These are phyloP conservation scores for Labeo calbasu DNA, from an alignment of 2,797 vertebrate genomes.

Conservation along the genomic window DNA sequence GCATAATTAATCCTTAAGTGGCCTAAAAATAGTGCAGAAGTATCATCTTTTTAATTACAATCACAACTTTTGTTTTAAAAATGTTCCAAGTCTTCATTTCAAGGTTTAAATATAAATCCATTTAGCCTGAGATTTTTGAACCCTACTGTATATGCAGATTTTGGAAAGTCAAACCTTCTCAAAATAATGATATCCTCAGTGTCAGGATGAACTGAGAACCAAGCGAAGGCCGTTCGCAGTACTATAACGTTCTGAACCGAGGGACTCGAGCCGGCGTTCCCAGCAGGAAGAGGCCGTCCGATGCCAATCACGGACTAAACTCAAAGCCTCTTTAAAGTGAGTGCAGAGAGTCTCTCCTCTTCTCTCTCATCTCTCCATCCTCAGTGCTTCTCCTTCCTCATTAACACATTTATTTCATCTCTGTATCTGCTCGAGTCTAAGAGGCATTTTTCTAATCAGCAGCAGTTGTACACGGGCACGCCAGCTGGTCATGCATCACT, in stretches of 20 bases:
- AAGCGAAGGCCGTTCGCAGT: not conserved
- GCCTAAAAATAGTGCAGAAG: not conserved
- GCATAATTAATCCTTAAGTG: not conserved
- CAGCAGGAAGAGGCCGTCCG: slow-evolving; percentile 20
- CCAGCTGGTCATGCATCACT: slow-evolving; percentile 51
- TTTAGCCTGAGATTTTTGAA: not conserved
- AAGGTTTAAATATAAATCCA: not conserved
- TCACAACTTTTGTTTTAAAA: not conserved
- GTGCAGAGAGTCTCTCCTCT: slow-evolving; percentile 25
- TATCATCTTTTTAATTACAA: not conserved
- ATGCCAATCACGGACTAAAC: slow-evolving; percentile 25
- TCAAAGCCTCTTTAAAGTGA: slow-evolving; percentile 28
- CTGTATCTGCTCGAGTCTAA: slow-evolving; percentile 33
- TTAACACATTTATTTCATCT: slow-evolving; percentile 52
- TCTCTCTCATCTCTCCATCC: slow-evolving; percentile 43
- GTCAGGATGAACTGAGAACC: not conserved
- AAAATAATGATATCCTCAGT: not conserved
- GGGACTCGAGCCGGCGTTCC: not conserved
- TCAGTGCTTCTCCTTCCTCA: slow-evolving; percentile 36
- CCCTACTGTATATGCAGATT: not conserved
- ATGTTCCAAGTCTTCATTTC: not conserved
- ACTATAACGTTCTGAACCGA: slow-evolving; percentile 9
- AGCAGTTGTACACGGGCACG: slow-evolving; percentile 7
- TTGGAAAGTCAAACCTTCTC: not conserved
- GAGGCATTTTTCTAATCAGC: slow-evolving; percentile 52